These are phyloP conservation scores for Pedicia rivosa DNA, from an alignment of 2,888 invertebrate genomes.

Conservation along the genomic window DNA sequence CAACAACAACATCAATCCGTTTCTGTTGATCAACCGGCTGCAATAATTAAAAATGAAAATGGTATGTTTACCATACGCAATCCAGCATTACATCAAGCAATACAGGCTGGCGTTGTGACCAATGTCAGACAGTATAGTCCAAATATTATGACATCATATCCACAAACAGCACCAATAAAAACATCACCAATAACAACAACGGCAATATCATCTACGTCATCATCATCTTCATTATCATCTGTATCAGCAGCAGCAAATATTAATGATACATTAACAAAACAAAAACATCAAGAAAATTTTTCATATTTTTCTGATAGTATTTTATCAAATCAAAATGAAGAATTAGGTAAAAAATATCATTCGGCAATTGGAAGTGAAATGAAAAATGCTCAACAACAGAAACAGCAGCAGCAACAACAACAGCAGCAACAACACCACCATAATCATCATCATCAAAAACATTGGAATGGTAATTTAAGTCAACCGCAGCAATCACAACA, in stretches of 20 bases:
- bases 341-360: slow-evolving; percentile 18
- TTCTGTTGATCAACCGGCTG: slow-evolving; percentile 38
- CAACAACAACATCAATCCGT: slow-evolving; percentile 15
- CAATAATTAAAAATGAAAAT: slow-evolving; percentile 51
- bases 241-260: not conserved
- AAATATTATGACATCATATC: slow-evolving; percentile 24
- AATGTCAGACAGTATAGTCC: slow-evolving; percentile 26
- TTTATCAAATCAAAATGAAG: not conserved
- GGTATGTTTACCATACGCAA: slow-evolving; percentile 77
- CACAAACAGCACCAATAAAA: slow-evolving; percentile 13
- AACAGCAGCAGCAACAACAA: slow-evolving; percentile 16
- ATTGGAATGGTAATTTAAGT: not conserved
- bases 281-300: slow-evolving; percentile 7
- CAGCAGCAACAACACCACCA: not conserved
- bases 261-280: not conserved
- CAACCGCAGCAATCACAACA: not conserved
- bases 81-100: slow-evolving; percentile 35
- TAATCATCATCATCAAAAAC: not conserved
- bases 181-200: no score
- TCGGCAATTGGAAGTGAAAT: slow-evolving; percentile 31
- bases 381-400: slow-evolving; percentile 20
- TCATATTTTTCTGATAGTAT: slow-evolving; percentile 11
- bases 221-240: no score
- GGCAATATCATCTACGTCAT: no score
- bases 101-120: slow-evolving; percentile 23